Base-by-base conservation (phyloP, 1,140 invertebrate species). In the Chironomus striatipennis region DNA sequence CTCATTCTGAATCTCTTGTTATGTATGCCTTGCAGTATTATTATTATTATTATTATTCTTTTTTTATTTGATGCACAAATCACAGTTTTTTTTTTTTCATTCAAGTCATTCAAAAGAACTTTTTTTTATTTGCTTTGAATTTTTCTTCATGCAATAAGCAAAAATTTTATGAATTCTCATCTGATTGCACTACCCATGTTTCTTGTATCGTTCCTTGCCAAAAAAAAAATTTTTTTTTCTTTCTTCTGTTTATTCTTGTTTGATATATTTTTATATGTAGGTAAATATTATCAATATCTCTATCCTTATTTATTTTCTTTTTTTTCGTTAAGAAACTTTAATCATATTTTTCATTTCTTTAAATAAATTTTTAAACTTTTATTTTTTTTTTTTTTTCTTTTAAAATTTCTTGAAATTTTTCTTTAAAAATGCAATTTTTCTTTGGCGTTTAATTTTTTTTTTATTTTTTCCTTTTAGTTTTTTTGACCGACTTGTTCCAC, bases 401-500 rank as follows among this genome's bases (percentile, higher is more conserved):
- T n/a, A n/a, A n/a, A n/a, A n/a, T n/a, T n/a, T n/a, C n/a, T 20
- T 70, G 17, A 70, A 70, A 20, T 3, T 57, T 57, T 2, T 57
- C 18, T 70, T 20, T 20, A 18, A 70, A 70, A 70, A 70, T 70
- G 65, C 65, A 70, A 70, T 70, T 20, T 70, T 70, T 70, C 65
- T 70, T 70, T 20, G 17, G 65, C 17, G 7, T 70, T 70, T 70
- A 21, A 18, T 20, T 2, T 57, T 57, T 57, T 57, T 57, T 57
- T 57, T 57, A 2, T 57, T 57, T n/a, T 57, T 57, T 57, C 9
- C n/a, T 57, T 57, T 57, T 10, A 10, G 47, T 12, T 21, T 7
- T 70, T 70, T 8, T 70, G 65, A 70, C 65, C 65, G 65, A 70
- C 65, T 70, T 70, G 65, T 70, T 70, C 65, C 17, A 70, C 65